Evolutionary conservation across 1,140 invertebrate genomes (phyloP).

Genomic region (Drosophila willistoni): DNA sequence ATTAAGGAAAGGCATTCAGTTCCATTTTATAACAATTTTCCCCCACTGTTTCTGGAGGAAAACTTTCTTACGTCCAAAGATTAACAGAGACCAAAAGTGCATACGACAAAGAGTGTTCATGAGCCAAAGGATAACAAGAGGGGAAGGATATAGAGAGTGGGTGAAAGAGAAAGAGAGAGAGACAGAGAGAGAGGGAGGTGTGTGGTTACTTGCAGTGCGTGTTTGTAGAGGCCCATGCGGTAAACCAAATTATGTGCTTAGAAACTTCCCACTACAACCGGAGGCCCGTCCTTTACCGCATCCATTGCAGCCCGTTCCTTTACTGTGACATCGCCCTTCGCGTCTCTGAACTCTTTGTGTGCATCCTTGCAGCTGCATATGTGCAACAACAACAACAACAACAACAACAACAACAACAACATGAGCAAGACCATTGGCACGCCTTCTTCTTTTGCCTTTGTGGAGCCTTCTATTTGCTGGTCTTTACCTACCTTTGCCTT

Average conservation of each 20-base stretch:
- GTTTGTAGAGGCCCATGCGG: slow-evolving; percentile 58
- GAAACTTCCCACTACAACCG: slow-evolving; percentile 54
- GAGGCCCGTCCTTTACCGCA: slow-evolving; percentile 19
- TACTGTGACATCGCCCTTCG: slow-evolving; percentile 6
- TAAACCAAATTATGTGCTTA: slow-evolving; percentile 74
- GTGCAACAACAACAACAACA: slow-evolving; percentile 28
- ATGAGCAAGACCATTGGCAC: neutral
- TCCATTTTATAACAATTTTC: neutral
- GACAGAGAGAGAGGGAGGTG: neutral
- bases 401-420: slow-evolving; percentile 2
- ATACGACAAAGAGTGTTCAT: slow-evolving; percentile 24
- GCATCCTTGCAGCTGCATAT: slow-evolving; percentile 61
- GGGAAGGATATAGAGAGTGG: neutral
- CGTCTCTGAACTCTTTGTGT: slow-evolving; percentile 45
- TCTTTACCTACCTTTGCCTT: slow-evolving; percentile 14
- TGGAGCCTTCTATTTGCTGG: slow-evolving; percentile 15
- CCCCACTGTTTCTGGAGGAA: slow-evolving; percentile 44
- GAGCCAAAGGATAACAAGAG: neutral
- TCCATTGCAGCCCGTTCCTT: too few species aligned
- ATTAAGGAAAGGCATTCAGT: neutral
- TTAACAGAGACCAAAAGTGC: slow-evolving; percentile 49
- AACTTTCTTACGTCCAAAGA: slow-evolving; percentile 62
- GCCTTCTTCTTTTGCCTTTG: slow-evolving; percentile 17
- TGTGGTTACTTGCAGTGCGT: slow-evolving; percentile 39
- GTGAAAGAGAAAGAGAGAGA: neutral